These are phyloP conservation scores for Lycia hirtaria DNA, from an alignment of 2,888 invertebrate genomes.

Conservation along the genomic window DNA sequence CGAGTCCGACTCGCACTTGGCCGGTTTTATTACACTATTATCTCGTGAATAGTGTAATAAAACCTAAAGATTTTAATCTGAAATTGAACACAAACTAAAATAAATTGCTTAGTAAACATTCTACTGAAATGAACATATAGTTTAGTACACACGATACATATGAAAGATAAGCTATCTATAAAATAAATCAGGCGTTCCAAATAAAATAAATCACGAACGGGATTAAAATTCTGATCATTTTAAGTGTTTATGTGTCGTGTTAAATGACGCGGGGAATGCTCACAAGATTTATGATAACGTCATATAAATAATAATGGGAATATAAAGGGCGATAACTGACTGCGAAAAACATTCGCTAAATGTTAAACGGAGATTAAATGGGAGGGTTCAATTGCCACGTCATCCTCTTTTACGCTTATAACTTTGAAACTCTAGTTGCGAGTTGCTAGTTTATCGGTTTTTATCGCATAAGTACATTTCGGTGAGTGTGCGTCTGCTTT, in stretches of 20 bases:
- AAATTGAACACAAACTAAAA: too few relatives aligned
- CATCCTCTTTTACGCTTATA: background rate
- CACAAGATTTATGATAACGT: constrained; percentile 23
- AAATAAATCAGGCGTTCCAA: background rate
- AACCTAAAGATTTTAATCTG: too few relatives aligned
- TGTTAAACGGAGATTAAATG: constrained; percentile 17
- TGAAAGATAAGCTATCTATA: background rate
- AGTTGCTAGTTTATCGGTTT: too few relatives aligned
- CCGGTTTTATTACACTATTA: too few relatives aligned
- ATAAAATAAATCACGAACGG: background rate
- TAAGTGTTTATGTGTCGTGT: constrained; percentile 23
- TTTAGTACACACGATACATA: background rate
- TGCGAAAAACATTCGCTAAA: constrained; percentile 8
- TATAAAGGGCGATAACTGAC: constrained; percentile 6
- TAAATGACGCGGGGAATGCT: constrained; percentile 24
- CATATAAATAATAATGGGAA: constrained; percentile 24
- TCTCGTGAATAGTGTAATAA: too few relatives aligned
- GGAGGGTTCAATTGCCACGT: constrained; percentile 3
- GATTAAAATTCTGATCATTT: constrained; percentile 11
- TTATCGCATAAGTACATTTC: too few relatives aligned
- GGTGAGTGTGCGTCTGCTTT: too few relatives aligned
- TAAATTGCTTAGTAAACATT: too few relatives aligned
- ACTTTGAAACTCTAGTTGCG: too few relatives aligned
- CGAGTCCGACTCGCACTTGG: too few relatives aligned
- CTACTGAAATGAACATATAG: too few relatives aligned